Base-by-base conservation (phyloP, 2,113 vertebrate genomes). In the Elaphurus davidianus region DNA sequence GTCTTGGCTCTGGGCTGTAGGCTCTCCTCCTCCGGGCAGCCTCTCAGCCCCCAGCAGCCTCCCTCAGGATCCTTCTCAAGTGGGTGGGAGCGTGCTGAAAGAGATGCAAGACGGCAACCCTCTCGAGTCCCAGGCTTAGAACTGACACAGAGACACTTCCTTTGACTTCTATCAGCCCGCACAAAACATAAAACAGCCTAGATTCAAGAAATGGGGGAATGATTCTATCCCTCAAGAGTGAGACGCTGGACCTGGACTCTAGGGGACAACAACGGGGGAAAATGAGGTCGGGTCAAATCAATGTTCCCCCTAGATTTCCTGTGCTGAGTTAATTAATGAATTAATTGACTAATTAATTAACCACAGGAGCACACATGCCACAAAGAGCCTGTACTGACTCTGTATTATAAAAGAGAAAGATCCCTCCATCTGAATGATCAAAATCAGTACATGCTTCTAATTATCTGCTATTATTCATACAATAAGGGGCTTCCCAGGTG, bases 1-100 rank as follows among this genome's bases (percentile, higher is more conserved):
- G 5, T 36, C 52, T 74, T 54, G 36, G 14, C 40, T 40, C 0
- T 23, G 4, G 5, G 23, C n/a, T 40, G 0, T 11, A 3, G 10
- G 11, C n/a, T 23, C 4, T 54, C 60, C 28, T 64, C 14, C 19
- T 91, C 45, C 12, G 7, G 6, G 33, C 3, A 71, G 27, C 15
- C 11, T 21, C 27, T 55, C 3, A 15, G 25, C 13, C 4, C 54
- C 50, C 19, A 25, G 19, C 5, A 23, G n/a, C 27, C 25, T 54
- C 21, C 3, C 2, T 27, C 23, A 1, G 33, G 30, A 9, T 88
- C 43, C 40, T 94, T 52, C 25, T 33, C 40, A 59, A 54, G 30
- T 36, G 3, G 33, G 1, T 12, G 13, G 17, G 43, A 57, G 11
- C 7, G 1, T 55, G 85, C 81, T 67, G 30, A 92, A 62, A 67